Base-by-base conservation (phyloP, 2,113 vertebrate genomes). In the Orientallactaga bullata region DNA sequence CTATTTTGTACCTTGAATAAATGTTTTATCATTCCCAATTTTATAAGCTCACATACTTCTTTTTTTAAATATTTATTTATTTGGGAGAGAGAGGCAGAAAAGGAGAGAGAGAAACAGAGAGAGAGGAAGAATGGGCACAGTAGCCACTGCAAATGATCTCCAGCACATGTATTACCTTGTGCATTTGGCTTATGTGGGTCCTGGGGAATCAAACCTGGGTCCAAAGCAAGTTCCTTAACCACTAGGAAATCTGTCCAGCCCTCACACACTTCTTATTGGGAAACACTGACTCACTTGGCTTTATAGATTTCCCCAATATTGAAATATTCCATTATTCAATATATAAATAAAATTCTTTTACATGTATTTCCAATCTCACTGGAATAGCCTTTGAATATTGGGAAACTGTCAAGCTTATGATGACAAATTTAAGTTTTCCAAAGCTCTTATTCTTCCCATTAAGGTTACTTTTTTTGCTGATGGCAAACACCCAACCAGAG, bases 381-480 rank as follows among this genome's bases (percentile, higher is more conserved):
- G 58, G 72, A 84, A 90, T 93, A 93, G 28, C 84, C 66, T 94
- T 80, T 79, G 88, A 90, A 79, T 90, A 92, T 79, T 68, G 58
- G 39, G 30, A 94, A 86, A 68, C 65, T 94, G 79, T 94, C 61
- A 91, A 84, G 77, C 63, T 93, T 66, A 80, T 60, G 21, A 37
- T 81, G 72, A 95, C 17, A 66, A 84, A 95, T 86, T 87, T 60
- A 89, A 73, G 80, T 93, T 96, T 96, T 73, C 61, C 32, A 68
- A 83, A 95, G 91, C 68, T 89, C 55, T 94, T 71, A 63, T 95
- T 95, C 96, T 95, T 61, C n/a, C 66, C 58, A 47, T 47, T 47
- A 47, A 47, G 42, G 42, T 55, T 55, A 55, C 55, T 55, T 55
- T 55, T 55, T 16, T 55, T 55, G 55, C 55, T 55, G 55, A 8